Evolutionary conservation across 2,888 invertebrate species (phyloP).

Genomic region (Epinotia nisella): DNA sequence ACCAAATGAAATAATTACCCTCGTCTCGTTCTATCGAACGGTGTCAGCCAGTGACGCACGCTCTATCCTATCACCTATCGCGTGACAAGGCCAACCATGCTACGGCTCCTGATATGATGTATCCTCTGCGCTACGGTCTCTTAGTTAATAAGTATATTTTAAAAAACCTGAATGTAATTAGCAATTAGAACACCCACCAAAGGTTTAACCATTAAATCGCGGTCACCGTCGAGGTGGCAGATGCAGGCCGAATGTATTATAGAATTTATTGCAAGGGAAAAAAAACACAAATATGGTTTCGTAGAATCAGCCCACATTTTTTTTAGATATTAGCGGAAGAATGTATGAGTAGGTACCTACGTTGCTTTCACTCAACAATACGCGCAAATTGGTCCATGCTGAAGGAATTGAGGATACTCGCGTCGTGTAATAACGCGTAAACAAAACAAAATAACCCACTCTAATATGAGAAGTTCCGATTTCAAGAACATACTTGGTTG

Average conservation of each 20-base stretch:
- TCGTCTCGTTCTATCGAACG: too few species aligned
- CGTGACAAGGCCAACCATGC: too few species aligned
- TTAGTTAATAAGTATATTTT: background rate
- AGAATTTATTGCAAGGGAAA: constrained; percentile 1
- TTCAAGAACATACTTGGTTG: constrained; percentile 10
- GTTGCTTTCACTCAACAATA: constrained; percentile 8
- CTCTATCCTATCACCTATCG: too few species aligned
- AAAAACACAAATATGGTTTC: background rate
- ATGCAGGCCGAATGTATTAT: background rate
- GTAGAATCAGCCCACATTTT: constrained; percentile 8
- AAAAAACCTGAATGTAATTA: background rate
- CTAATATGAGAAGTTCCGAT: constrained; percentile 8
- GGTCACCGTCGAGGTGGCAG: background rate
- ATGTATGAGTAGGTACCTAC: background rate
- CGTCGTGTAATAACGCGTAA: background rate
- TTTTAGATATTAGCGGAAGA: background rate
- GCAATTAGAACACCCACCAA: background rate
- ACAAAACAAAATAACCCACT: constrained; percentile 17
- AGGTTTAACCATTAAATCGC: background rate
- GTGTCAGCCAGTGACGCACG: too few species aligned
- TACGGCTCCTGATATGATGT: too few species aligned
- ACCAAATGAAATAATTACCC: too few species aligned
- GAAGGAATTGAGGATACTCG: background rate
- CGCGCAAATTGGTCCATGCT: constrained; percentile 12
- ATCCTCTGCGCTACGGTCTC: too few species aligned